Base-by-base conservation (phyloP, 2,113 vertebrate species). In the Tympanuchus pallidicinctus region DNA sequence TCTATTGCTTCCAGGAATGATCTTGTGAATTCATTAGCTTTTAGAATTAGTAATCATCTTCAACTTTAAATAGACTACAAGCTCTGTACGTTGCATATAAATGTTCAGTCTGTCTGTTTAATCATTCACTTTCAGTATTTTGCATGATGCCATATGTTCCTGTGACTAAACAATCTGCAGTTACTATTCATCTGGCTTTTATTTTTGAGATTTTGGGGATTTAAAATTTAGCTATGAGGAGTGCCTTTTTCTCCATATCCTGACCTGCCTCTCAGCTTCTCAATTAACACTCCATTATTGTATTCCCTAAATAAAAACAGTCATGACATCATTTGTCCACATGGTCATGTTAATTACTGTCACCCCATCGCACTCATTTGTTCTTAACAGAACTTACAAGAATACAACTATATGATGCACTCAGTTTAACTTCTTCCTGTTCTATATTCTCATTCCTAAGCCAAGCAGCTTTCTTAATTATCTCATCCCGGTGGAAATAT, bases 61-160 rank as follows among this genome's bases (percentile, higher is more conserved):
- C 91, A 72, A 92, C 86, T 96, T 97, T 90, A 88, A 95, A 96
- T 95, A 95, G 91, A 89, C 93, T 93, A 85, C 76, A 82, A 82
- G 52, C 79, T 96, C 83, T 88, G 67, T 86, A 92, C 81, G 8
- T 11, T 92, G 92, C 94, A 97, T 94, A 84, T 80, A 95, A 97
- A 97, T 94, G 79, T 91, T 96, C 91, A 75, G 93, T 64, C 92
- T 94, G 73, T 92, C 92, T 96, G 82, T 94, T 96, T 96, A 96
- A 96, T 92, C 96, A 96, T 97, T 96, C 92, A 47, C 43, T 94
- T 94, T 94, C 79, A 90, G 91, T 95, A 90, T 94, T 97, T 96
- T 96, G 93, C 82, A 94, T 96, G 96, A 94, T 93, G 91, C 92
- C 96, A 94, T 96, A 96, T 97, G 96, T 92, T 96, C 91, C 80